Conservation (phyloP, 2,113 vertebrate species). For the Dicrurus megarhynchus region DNA sequence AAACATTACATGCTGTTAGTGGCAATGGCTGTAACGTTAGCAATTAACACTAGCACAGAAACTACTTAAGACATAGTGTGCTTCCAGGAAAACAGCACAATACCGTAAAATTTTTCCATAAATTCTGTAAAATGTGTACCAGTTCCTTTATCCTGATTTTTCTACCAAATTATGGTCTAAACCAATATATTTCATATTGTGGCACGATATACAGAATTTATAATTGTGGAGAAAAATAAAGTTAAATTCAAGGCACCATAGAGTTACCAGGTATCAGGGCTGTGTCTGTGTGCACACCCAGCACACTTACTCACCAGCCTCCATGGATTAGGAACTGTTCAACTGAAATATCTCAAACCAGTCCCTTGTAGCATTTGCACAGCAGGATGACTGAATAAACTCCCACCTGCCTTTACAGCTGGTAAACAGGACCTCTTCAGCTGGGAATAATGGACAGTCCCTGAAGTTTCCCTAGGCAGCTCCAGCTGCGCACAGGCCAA, state of each 20-base stretch:
- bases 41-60: not conserved
- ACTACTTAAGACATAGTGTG: not conserved
- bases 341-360: not conserved
- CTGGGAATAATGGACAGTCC: not conserved
- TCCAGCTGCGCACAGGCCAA: not conserved
- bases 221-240: not conserved
- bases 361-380: accelerated
- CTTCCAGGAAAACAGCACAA: not conserved
- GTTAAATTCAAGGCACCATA: not conserved
- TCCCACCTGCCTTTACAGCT: not conserved
- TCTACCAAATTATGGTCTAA: not conserved
- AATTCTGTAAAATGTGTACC: not conserved
- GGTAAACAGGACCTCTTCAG: not conserved
- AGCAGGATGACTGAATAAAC: not conserved
- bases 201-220: not conserved
- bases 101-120: not conserved
- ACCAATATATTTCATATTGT: not conserved
- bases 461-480: not conserved
- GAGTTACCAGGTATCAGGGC: not conserved
- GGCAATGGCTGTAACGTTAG: not conserved
- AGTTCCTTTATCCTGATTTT: not conserved
- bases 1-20: not conserved
- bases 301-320: not conserved
- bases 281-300: not conserved
- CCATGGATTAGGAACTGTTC: not conserved